Evolutionary conservation across 2,797 vertebrate species (phyloP), one percentile per base, ranked within the genome.

Genomic region (Sandelia bainsii): DNA sequence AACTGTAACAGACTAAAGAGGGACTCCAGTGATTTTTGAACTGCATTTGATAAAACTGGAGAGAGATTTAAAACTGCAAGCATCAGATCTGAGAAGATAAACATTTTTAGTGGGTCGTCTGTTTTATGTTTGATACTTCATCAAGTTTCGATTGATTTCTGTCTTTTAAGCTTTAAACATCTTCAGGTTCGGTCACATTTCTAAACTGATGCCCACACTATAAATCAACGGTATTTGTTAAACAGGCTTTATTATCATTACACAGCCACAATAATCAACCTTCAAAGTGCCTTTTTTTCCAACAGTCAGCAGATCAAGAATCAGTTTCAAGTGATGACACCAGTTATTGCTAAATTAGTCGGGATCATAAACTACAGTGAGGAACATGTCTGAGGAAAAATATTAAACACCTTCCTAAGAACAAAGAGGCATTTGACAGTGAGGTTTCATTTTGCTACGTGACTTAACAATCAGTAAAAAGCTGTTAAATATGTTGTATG

Each of bases 241-340:
- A 70, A 88, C 40, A 59, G 27, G 32, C 59, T 91, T 91, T 93
- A 92, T 90, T 91, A 79, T 29, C 32, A 76, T 72, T 45, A 50
- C 77, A 84, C 60, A 82, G 60, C 79, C 83, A 59, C 58, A 64
- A 58, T 6, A 19, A 71, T 44, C 69, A 61, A 80, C 53, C 50
- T 20, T 72, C 60, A 80, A 82, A 66, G 65, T 84, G 65, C 62
- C 74, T 25, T 25, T 84, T 87, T 87, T 81, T 84, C 54, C 32
- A 74, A 81, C 70, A 80, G 67, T 75, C 67, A 73, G 69, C 67
- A 73, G 69, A 78, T 87, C 59, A 79, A 64, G 19, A 71, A 40
- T 66, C 32, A 60, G 29, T 59, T 25, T 29, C 63, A 56, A 68
- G 37, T 39, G 27, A 56, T 25, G 16, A 69, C 11, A 77, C 29